These are phyloP conservation scores for Elephantulus edwardii DNA, from an alignment of 2,113 vertebrate species.

Conservation along the genomic window DNA sequence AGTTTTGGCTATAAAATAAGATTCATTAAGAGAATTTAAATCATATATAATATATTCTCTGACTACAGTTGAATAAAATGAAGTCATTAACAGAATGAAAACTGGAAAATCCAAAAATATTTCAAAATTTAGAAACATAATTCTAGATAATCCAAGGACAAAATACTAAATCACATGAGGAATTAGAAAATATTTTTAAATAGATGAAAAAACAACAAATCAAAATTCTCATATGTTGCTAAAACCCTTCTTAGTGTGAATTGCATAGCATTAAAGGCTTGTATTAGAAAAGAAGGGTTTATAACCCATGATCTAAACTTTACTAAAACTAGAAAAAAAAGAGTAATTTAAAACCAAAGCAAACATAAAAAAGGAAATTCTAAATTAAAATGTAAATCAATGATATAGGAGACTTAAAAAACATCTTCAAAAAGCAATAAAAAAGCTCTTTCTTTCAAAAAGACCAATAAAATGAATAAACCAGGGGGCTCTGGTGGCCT, in stretches of 20 bases:
- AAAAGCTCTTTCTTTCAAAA: no score
- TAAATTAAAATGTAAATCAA: background rate
- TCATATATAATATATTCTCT: background rate
- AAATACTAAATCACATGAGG: background rate
- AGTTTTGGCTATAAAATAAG: background rate
- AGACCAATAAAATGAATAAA: no score
- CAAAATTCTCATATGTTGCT: background rate
- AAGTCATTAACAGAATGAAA: background rate
- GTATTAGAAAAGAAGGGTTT: background rate
- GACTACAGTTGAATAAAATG: conserved; percentile 15
- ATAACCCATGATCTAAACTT: background rate
- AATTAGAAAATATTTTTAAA: conserved; percentile 8
- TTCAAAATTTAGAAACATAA: conserved; percentile 6
- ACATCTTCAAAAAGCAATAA: no score
- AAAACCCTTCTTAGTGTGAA: background rate
- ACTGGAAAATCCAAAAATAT: background rate
- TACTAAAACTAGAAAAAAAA: conserved; percentile 3
- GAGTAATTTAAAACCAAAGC: no score
- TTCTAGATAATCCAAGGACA: background rate
- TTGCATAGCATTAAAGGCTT: background rate
- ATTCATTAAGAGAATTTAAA: conserved; percentile 18
- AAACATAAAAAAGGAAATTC: conserved; percentile 25
- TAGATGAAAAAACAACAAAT: background rate
- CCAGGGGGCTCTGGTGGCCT: no score
- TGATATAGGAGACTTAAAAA: no score